Evolutionary conservation across 2,113 vertebrate genomes (phyloP), one percentile per base, ranked within the genome.

Genomic region (Pseudorasbora parva): DNA sequence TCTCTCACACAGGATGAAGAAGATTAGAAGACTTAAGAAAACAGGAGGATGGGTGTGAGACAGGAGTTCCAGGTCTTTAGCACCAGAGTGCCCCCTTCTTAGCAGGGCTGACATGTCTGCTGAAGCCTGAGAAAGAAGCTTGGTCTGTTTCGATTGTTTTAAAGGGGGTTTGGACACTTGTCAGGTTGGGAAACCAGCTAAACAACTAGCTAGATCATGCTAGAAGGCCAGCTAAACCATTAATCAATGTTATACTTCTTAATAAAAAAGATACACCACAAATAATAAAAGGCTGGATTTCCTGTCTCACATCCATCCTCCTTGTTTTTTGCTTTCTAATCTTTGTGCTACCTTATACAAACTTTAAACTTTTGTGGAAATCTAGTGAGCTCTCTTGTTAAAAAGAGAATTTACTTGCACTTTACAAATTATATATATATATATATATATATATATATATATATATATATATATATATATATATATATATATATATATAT

Each of bases 51-150:
- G 62, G 62, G 75, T 60, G 30, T 60, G 75, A 60, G 75, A 78
- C 33, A 23, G 75, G 75, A 78, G 60, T 81, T 81, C 62, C 60
- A 54, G 60, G 49, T 81, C 47, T 69, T 81, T 81, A 69, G 64
- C 64, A 56, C 23, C 8, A 11, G n/a, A 56, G 64, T 81, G 49
- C 41, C 17, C 47, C 2, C 17, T 71, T 41, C 62, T 51, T 41
- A 69, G 56, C 4, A 19, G 64, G 54, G 47, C 47, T 81, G 62
- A 37, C 17, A 66, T 49, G 59, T 79, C 77, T 41, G 64, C 10
- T 49, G 41, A 21, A 66, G 41, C 59, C 78, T 79, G 78, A 59
- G 43, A 79, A 79, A 66, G 23, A 66, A 60, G 37, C 11, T 17
- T 78, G 41, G 74, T 23, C 27, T 77, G 49, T 33, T 77, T 57